Percentiles rank a stretch among this genome's conserved stretches.
These are phyloP conservation scores for Cercopithecus neglectus DNA, from an alignment of 2,797 vertebrate species.

Conservation along the genomic window DNA sequence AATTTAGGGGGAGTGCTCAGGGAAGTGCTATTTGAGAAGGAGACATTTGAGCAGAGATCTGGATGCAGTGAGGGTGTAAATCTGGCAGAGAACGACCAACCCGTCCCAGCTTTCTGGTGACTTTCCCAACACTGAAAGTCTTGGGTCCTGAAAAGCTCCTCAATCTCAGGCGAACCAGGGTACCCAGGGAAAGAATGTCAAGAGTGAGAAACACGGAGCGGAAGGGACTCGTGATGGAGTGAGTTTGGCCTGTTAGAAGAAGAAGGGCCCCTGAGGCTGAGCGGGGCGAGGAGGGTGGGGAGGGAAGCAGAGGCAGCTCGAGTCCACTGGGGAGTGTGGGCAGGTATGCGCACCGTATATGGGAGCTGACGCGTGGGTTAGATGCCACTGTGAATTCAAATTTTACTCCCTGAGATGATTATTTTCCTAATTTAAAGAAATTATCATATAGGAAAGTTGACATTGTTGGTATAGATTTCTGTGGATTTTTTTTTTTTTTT, in stretches of 20 bases:
- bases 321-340: fast-evolving
- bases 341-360: fast-evolving
- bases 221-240: neutral
- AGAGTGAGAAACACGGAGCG: neutral
- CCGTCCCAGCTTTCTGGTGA: neutral
- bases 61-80: neutral
- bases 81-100: fast-evolving
- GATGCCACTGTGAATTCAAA: neutral
- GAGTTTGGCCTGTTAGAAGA: neutral
- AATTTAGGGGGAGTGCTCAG: neutral
- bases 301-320: neutral
- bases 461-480: neutral
- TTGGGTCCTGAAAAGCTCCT: neutral
- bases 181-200: neutral
- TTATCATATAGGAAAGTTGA: neutral
- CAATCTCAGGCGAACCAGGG: neutral
- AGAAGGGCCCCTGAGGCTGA: neutral
- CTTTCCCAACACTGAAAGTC: neutral
- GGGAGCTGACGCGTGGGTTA: neutral
- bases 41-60: neutral
- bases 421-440: neutral
- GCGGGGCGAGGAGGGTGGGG: neutral
- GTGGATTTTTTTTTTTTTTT: no score
- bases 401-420: neutral
- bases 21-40: neutral